Evolutionary conservation across 2,888 invertebrate genomes (phyloP).

Genomic region (Agrotis puta): DNA sequence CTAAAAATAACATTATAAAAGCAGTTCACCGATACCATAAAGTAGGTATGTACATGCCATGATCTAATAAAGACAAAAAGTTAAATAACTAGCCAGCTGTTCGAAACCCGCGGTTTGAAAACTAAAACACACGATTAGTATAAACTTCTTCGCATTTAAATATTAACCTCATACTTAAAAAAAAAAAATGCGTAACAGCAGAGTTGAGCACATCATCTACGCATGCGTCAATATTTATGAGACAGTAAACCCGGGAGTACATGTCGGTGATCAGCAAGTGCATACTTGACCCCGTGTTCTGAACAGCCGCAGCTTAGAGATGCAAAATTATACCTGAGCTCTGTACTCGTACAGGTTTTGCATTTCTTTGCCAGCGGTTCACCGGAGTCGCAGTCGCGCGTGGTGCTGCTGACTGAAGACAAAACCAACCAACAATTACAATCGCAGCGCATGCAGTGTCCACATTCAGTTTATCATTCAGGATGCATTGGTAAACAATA

Average conservation of each 20-base stretch:
- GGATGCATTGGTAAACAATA: background rate
- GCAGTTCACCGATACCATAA: background rate
- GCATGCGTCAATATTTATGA: conserved; percentile 13
- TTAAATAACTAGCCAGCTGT: conserved; percentile 30
- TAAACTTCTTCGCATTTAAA: conserved; percentile 10
- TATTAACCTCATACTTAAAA: background rate
- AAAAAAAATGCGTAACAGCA: conserved; percentile 24
- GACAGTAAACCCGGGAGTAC: background rate
- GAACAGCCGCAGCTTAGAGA: conserved; percentile 42
- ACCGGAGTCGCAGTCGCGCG: conserved; percentile 43
- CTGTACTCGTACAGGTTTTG: conserved; percentile 72
- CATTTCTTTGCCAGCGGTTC: conserved; percentile 72
- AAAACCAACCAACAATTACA: conserved; percentile 65
- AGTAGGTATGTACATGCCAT: conserved; percentile 23
- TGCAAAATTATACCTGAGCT: conserved; percentile 72
- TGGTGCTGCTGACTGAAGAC: conserved; percentile 68
- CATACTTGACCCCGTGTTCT: conserved; percentile 38
- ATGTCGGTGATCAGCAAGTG: background rate
- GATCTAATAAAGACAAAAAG: conserved; percentile 11
- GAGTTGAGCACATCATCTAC: conserved; percentile 15
- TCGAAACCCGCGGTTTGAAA: conserved; percentile 40
- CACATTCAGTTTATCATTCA: conserved; percentile 1
- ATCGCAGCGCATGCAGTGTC: conserved; percentile 60
- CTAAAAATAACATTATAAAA: conserved; percentile 14
- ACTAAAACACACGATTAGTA: conserved; percentile 3